Conservation (phyloP, 2,797 vertebrate species). For the Pogoniulus pusillus region DNA sequence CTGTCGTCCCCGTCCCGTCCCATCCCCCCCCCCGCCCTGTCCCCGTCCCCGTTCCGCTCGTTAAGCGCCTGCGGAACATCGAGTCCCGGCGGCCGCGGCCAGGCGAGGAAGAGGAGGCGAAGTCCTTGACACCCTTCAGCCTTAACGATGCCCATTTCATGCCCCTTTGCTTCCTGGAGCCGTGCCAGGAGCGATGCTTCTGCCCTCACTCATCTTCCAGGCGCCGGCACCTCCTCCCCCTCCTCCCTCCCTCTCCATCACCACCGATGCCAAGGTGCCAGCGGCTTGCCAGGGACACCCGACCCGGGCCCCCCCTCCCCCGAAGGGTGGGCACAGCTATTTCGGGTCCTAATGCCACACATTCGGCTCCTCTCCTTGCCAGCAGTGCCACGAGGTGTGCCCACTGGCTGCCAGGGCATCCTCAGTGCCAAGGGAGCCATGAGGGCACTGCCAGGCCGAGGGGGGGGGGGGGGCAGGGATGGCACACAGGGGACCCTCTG, state of each 20-base stretch:
- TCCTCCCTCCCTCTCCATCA: too few relatives aligned
- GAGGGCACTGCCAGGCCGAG: background rate
- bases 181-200: fast-evolving
- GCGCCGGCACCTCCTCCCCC: background rate
- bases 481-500: fast-evolving
- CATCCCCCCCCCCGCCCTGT: background rate
- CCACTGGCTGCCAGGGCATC: background rate
- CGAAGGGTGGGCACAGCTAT: background rate
- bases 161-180: background rate
- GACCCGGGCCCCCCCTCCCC: background rate
- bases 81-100: background rate
- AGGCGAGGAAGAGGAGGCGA: background rate
- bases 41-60: too few relatives aligned
- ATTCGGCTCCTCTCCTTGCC: background rate
- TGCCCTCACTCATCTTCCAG: background rate
- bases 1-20: background rate
- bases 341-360: background rate
- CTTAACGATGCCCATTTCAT: background rate
- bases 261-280: fast-evolving
- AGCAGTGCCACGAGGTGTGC: fast-evolving
- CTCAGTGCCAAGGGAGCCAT: fast-evolving
- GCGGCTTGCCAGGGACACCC: fast-evolving
- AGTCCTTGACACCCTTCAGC: background rate
- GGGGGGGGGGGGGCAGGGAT: background rate
- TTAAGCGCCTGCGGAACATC: background rate